Base-by-base conservation (phyloP, 2,113 vertebrate species). In the Solea senegalensis region DNA sequence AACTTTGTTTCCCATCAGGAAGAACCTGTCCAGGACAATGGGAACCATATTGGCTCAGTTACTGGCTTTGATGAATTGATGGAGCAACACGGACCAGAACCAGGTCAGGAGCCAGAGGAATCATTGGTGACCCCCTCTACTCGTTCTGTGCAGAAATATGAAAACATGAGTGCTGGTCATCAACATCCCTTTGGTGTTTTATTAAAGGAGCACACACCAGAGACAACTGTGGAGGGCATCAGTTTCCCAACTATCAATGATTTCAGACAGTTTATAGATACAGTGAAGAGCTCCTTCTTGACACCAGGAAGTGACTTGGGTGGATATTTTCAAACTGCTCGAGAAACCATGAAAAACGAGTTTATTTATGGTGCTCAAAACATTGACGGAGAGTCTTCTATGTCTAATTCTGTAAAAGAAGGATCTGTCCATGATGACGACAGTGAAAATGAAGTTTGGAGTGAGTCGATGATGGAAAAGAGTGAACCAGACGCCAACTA, bases 261-360 rank as follows among this genome's bases (percentile, higher is more conserved):
- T 66, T 50, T 86, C 1, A 57, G 56, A 54, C 40, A 1, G 39
- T 89, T 90, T 70, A 55, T 81, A 51, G 45, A 79, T 26, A 62
- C 14, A 11, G 55, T 84, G 76, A 86, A 88, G 68, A 69, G 3
- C 15, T 80, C 81, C 13, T 88, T 82, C 40, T 67, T 90, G 15
- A 80, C 2, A 12, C 82, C 86, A 59, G 80, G 73, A 44, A 65
- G 57, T 54, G 64, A 73, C 48, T 2, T 48, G 16, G 44, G 21
- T 1, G 54, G 0, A 63, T 41, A 71, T 56, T 90, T 86, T 55
- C 69, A 83, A 79, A 88, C 77, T 0, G 77, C 72, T n/a, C 48
- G 15, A 9, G 56, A 73, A 13, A 49, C 46, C 7, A 43, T 79
- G 12, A n/a, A 61, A 40, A 74, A 65, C 7, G 12, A 81, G 16